Conservation (phyloP, 2,888 invertebrate genomes). For the Caenorhabditis becei region DNA sequence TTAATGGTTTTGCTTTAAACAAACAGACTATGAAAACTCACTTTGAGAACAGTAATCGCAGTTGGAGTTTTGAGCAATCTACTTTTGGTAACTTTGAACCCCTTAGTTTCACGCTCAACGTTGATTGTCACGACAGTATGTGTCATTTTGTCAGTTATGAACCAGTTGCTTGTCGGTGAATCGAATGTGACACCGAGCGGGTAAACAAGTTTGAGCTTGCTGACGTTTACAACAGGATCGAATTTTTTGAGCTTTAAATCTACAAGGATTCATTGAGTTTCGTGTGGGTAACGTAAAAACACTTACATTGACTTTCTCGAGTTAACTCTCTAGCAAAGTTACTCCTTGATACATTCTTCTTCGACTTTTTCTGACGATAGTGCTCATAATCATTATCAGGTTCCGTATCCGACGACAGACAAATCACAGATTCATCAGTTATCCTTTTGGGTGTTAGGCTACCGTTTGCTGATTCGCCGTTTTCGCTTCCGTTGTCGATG, state of each 20-base stretch:
- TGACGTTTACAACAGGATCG: background rate
- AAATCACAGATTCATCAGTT: background rate
- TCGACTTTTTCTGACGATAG: background rate
- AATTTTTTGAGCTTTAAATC: slow-evolving; percentile 12
- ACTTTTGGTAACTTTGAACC: background rate
- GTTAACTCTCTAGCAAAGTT: slow-evolving; percentile 6
- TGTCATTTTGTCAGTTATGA: slow-evolving; percentile 16
- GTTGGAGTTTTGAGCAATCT: slow-evolving; percentile 1
- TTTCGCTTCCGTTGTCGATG: too few species aligned
- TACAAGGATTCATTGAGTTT: background rate
- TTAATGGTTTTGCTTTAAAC: slow-evolving; percentile 2
- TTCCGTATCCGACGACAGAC: slow-evolving; percentile 11
- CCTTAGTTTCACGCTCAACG: background rate
- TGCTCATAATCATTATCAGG: background rate
- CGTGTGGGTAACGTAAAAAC: background rate
- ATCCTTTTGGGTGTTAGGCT: background rate
- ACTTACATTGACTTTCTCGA: slow-evolving; percentile 20
- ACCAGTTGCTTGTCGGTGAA: slow-evolving; percentile 26
- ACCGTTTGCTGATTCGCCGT: background rate
- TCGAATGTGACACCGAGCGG: slow-evolving; percentile 64
- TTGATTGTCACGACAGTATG: slow-evolving; percentile 28
- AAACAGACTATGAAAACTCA: slow-evolving; percentile 9
- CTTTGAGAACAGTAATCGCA: slow-evolving; percentile 37
- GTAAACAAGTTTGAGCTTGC: background rate
- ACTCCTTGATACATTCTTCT: slow-evolving; percentile 4